These are phyloP conservation scores for Lepisosteus oculatus DNA, from an alignment of 2,113 vertebrate species.

Conservation along the genomic window DNA sequence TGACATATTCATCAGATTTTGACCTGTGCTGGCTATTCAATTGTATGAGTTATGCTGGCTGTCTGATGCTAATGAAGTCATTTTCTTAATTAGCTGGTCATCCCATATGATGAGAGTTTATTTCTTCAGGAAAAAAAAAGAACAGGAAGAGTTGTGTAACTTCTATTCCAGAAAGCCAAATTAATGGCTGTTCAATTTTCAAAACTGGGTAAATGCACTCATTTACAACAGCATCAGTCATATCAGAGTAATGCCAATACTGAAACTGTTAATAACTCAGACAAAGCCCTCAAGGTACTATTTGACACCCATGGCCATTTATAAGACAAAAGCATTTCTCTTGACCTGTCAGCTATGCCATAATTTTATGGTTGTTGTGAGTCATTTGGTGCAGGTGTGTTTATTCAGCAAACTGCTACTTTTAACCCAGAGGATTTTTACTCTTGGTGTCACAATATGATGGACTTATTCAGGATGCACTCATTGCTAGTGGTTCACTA, in stretches of 20 bases:
- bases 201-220: no score
- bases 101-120: no score
- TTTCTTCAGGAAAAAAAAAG: no score
- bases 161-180: no score
- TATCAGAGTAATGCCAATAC: constrained; percentile 55
- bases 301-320: constrained; percentile 37
- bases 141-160: no score
- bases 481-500: not conserved
- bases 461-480: constrained; percentile 1
- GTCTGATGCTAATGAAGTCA: no score
- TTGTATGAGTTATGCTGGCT: no score
- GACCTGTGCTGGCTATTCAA: no score
- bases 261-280: constrained; percentile 43
- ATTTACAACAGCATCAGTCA: constrained; percentile 37
- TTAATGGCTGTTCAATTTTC: no score
- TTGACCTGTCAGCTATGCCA: constrained; percentile 23
- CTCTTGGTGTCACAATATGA: not conserved
- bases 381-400: constrained; percentile 40
- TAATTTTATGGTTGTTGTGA: constrained; percentile 29
- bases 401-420: constrained; percentile 31
- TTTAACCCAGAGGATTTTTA: constrained; percentile 10
- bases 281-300: constrained; percentile 37
- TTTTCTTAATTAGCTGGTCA: no score
- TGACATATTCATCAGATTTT: no score
- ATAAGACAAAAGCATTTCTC: constrained; percentile 33